Conservation (phyloP, 2,797 vertebrate genomes). For the Todus mexicanus region DNA sequence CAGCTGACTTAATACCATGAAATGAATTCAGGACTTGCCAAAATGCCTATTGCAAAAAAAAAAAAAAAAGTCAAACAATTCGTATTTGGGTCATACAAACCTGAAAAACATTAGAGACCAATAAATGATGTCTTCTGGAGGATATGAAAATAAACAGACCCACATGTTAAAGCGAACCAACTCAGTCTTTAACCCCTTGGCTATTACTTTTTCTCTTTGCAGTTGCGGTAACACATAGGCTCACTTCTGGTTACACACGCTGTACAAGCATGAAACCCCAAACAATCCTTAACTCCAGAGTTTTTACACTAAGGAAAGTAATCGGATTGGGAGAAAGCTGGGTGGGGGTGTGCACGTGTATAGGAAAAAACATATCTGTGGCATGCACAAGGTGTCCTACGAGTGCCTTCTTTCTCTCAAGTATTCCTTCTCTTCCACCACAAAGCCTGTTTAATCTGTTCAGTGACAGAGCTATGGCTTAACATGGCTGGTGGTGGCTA, state of each 20-base stretch:
- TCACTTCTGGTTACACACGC: not conserved
- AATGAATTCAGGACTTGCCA: constrained; percentile 59
- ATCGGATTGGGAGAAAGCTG: not conserved
- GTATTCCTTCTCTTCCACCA: not conserved
- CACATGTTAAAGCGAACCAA: not conserved
- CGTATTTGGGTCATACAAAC: constrained; percentile 52
- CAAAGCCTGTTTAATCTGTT: not conserved
- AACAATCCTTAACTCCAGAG: not conserved
- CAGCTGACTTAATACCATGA: constrained; percentile 58
- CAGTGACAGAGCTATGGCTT: not conserved
- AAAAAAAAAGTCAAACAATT: constrained; percentile 54
- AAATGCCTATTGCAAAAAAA: constrained; percentile 46
- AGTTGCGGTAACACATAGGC: not conserved
- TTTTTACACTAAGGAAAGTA: not conserved
- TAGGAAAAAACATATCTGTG: not conserved
- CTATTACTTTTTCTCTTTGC: not conserved
- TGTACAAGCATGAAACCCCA: not conserved
- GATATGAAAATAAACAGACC: constrained; percentile 47
- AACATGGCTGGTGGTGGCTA: rapidly evolving
- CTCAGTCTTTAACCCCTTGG: not conserved
- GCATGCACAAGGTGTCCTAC: not conserved
- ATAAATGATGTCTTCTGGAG: constrained; percentile 31
- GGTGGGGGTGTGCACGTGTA: no score
- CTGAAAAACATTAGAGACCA: constrained; percentile 41
- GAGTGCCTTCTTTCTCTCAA: not conserved